Conservation (phyloP, 2,113 vertebrate genomes). For the Rhinichthys klamathensis region DNA sequence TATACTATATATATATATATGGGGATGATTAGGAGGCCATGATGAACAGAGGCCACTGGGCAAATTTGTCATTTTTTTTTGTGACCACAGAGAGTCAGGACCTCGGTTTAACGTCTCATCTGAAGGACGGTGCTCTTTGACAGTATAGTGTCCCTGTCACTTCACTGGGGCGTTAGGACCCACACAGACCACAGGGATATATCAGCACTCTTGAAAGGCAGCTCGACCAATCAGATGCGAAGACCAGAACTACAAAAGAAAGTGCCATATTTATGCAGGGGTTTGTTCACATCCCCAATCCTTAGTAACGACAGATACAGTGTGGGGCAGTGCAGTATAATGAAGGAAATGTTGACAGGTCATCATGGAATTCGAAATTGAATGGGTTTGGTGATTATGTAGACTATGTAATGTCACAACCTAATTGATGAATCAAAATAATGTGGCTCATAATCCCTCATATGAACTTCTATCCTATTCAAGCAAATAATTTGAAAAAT, state of each 20-base stretch:
- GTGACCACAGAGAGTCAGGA: too few relatives aligned
- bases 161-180: too few relatives aligned
- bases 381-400: slow-evolving; percentile 29
- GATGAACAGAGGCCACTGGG: too few relatives aligned
- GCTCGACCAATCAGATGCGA: neutral
- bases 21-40: too few relatives aligned
- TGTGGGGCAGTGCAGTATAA: slow-evolving; percentile 27
- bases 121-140: too few relatives aligned
- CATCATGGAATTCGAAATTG: slow-evolving; percentile 13
- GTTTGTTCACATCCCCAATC: neutral
- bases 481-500: slow-evolving; percentile 46
- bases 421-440: slow-evolving; percentile 31
- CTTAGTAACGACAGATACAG: neutral
- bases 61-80: too few relatives aligned
- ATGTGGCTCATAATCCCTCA: neutral
- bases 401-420: neutral
- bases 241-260: neutral
- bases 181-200: too few relatives aligned
- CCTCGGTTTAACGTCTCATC: too few relatives aligned
- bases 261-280: neutral
- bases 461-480: neutral
- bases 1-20: too few relatives aligned
- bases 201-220: neutral
- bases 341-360: neutral
- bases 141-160: too few relatives aligned